Conservation (phyloP, 2,888 invertebrate species). For the Callimorpha dominula region DNA sequence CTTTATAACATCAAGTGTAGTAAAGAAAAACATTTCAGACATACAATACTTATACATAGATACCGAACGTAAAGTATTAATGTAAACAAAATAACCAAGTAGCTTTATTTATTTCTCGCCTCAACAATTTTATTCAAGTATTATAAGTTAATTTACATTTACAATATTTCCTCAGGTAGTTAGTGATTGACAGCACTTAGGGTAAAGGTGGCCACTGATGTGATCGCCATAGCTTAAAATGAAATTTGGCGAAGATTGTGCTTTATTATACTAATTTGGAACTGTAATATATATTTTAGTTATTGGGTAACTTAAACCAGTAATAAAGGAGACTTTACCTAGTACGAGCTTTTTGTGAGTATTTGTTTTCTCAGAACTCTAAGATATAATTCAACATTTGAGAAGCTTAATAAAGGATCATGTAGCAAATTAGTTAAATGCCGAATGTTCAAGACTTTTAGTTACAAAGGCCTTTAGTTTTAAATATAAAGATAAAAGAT, state of each 20-base stretch:
- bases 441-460: too few relatives aligned
- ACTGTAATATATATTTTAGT: neutral
- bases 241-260: neutral
- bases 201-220: slow-evolving; percentile 10
- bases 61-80: neutral
- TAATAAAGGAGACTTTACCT: too few relatives aligned
- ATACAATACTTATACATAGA: neutral
- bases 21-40: neutral
- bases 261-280: too few relatives aligned
- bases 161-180: slow-evolving; percentile 3
- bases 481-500: too few relatives aligned
- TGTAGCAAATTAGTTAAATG: too few relatives aligned
- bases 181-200: neutral
- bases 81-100: slow-evolving; percentile 1
- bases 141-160: slow-evolving; percentile 13
- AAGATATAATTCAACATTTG: too few relatives aligned
- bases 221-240: neutral
- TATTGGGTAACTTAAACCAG: neutral
- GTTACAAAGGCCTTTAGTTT: too few relatives aligned
- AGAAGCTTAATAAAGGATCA: too few relatives aligned
- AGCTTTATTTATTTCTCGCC: neutral
- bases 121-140: neutral
- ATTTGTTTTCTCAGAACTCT: too few relatives aligned
- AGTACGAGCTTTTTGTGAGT: too few relatives aligned
- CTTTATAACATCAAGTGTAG: too few relatives aligned